phyloP scores from a whole-genome alignment of 2,113 vertebrate species.

The Syngnathus typhle region DNA sequence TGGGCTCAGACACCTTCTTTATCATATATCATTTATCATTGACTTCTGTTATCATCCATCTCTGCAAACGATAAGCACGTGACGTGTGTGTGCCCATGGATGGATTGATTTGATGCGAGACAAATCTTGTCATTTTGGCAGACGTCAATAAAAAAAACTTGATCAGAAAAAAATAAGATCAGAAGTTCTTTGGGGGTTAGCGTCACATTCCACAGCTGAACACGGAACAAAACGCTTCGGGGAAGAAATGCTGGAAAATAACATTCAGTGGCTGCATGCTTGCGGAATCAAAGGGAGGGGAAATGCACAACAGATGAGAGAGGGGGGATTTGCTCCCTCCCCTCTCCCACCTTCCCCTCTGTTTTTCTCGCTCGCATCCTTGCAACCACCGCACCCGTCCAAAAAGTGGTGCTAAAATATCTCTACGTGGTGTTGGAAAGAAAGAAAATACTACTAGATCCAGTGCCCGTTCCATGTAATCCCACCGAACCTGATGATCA shows the following conservation, averaged over 20 bases:
- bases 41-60: no score
- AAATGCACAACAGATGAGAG: constrained; percentile 73
- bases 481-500: background rate
- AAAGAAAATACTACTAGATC: background rate
- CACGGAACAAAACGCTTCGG: constrained; percentile 53
- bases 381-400: constrained; percentile 45
- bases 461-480: background rate
- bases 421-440: constrained; percentile 36
- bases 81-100: no score
- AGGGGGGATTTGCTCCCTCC: constrained; percentile 47
- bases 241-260: constrained; percentile 63
- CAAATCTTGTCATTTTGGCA: background rate
- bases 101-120: background rate
- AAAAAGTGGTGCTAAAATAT: constrained; percentile 33
- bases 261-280: constrained; percentile 65
- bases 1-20: no score
- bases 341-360: constrained; percentile 29
- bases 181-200: constrained; percentile 14
- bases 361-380: constrained; percentile 64
- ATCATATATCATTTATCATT: no score
- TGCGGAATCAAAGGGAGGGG: constrained; percentile 63
- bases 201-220: constrained; percentile 50
- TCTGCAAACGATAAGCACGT: no score
- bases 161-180: constrained; percentile 18
- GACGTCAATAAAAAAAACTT: background rate